phyloP scores from a whole-genome alignment of 2,797 vertebrate species.

The Borostomias antarcticus region DNA sequence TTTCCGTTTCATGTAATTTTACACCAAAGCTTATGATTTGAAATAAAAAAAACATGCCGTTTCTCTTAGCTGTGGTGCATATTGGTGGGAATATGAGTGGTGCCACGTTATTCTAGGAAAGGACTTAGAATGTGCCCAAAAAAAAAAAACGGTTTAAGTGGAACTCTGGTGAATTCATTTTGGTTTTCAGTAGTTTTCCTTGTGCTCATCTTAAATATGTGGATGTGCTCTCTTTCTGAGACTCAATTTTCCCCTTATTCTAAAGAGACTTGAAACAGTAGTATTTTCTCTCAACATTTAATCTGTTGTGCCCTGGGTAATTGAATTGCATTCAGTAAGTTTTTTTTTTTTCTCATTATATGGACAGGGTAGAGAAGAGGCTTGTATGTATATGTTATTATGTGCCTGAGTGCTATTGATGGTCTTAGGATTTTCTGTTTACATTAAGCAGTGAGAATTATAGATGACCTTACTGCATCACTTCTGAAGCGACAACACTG shows the following conservation, averaged over 20 bases:
- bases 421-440: conserved; percentile 16
- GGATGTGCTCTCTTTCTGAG: conserved; percentile 52
- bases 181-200: conserved; percentile 44
- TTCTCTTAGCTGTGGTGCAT: conserved; percentile 29
- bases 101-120: conserved; percentile 47
- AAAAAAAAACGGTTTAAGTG: conserved; percentile 59
- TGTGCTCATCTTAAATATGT: conserved; percentile 48
- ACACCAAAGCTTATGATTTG: conserved; percentile 25
- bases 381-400: conserved; percentile 28
- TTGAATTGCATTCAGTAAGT: conserved; percentile 22
- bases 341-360: conserved; percentile 11
- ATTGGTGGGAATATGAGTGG: conserved; percentile 44
- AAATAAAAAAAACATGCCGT: conserved; percentile 11
- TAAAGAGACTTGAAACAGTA: conserved; percentile 19
- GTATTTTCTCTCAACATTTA: conserved; percentile 24
- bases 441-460: conserved; percentile 9
- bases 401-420: conserved; percentile 16
- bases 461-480: not conserved
- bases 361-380: conserved; percentile 13
- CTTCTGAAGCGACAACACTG: not conserved
- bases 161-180: conserved; percentile 62
- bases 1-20: conserved; percentile 34
- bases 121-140: conserved; percentile 58
- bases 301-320: conserved; percentile 23
- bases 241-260: conserved; percentile 23